Evolutionary conservation across 2,797 vertebrate genomes (phyloP), one percentile per base, ranked within the genome.

Genomic region (Zalophus californianus): DNA sequence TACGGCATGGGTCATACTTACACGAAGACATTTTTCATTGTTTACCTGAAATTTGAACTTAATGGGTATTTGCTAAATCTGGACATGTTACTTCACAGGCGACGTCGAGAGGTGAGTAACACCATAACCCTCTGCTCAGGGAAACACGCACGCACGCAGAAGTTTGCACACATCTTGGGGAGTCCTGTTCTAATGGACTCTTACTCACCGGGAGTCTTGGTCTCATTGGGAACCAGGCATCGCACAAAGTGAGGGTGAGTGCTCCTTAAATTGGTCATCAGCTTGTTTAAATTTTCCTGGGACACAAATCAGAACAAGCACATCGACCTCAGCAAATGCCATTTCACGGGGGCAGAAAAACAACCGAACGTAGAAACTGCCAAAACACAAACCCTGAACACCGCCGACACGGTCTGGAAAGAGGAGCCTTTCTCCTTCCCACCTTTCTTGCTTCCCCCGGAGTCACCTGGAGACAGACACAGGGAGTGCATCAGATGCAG

Each of bases 251-350:
- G 98, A 83, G 98, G 98, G 89, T 99, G 98, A 35, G 98, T 99
- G 92, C 98, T 99, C 86, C 97, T 98, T 29, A 99, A 92, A 54
- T 98, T 99, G 92, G 97, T 94, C 98, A 99, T 99, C 95, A 99
- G 78, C 91, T 99, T 99, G 98, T 99, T 99, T 89, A 99, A 95
- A 96, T 99, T 99, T 96, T 99, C 99, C 99, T 99, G 97, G 96
- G 70, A 75, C 35, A 77, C n/a, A 98, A 78, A 97, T 2, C 44
- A 79, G 94, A 83, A 44, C 8, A 90, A 87, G 35, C 50, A 50
- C 50, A 23, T 75, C 88, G 75, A 77, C 73, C 5, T 94, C 29
- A 64, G 85, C 10, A 27, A 29, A 44, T 1, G 4, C 11, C 58
- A 27, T 50, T 14, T 44, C 20, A 4, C 0, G 0, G 11, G 41